Percentiles rank a stretch among this genome's conserved stretches.
Conservation (phyloP, 2,113 vertebrate genomes). For the Brachyistius frenatus region DNA sequence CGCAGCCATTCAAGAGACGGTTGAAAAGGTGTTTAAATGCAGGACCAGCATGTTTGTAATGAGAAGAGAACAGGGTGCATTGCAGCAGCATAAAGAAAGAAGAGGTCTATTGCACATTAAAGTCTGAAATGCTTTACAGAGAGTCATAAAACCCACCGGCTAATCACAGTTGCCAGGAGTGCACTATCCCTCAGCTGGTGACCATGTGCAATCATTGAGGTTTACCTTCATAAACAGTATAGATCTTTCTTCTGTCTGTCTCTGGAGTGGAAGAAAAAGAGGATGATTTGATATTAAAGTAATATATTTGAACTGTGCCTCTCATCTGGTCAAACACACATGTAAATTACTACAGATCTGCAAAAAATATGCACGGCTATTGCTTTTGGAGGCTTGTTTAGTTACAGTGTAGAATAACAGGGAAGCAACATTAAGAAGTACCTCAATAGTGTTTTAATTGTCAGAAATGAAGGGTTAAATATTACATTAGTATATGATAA, state of each 20-base stretch:
- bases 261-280: background rate
- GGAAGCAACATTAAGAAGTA: background rate
- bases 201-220: conserved; percentile 57
- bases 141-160: conserved; percentile 76
- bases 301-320: conserved; percentile 21
- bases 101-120: conserved; percentile 80
- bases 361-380: conserved; percentile 24
- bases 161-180: conserved; percentile 79
- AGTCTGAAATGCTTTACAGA: conserved; percentile 81
- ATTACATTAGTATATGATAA: background rate
- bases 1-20: conserved; percentile 45
- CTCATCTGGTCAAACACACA: conserved; percentile 13
- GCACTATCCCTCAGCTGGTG: conserved; percentile 69
- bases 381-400: conserved; percentile 23
- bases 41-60: conserved; percentile 82
- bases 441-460: background rate
- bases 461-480: background rate
- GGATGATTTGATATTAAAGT: conserved; percentile 18
- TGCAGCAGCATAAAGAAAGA: conserved; percentile 78
- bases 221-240: conserved; percentile 63
- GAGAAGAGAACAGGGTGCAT: conserved; percentile 66
- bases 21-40: conserved; percentile 72
- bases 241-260: conserved; percentile 24
- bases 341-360: conserved; percentile 48
- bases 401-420: conserved; percentile 17